These are phyloP conservation scores for Chlorodrepanis virens DNA, from an alignment of 2,113 vertebrate genomes.

Conservation along the genomic window DNA sequence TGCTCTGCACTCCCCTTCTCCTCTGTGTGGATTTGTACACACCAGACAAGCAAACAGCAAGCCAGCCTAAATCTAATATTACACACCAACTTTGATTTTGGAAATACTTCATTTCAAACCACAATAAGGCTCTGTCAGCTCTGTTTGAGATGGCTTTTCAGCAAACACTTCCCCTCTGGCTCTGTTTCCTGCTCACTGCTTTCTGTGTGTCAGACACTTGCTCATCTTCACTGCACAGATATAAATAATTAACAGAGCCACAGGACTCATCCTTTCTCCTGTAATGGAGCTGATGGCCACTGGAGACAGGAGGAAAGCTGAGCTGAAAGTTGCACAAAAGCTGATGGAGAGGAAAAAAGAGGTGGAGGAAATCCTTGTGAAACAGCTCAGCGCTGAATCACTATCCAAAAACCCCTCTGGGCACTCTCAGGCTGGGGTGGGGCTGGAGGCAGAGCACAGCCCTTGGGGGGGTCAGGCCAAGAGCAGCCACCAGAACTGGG, in stretches of 20 bases:
- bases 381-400: neutral
- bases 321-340: neutral
- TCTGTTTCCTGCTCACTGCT: neutral
- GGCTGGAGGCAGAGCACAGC: neutral
- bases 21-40: neutral
- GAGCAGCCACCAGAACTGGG: accelerated
- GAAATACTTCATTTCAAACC: neutral
- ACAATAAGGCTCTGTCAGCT: neutral
- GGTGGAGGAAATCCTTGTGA: neutral
- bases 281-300: neutral
- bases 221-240: neutral
- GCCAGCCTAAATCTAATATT: neutral
- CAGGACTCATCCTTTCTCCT: neutral
- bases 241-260: neutral
- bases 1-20: neutral
- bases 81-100: neutral
- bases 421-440: neutral
- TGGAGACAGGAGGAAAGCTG: neutral
- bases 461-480: neutral
- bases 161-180: neutral
- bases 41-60: neutral
- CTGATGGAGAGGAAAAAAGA: neutral
- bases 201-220: neutral
- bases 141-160: neutral
- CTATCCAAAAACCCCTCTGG: neutral